Base-by-base conservation (phyloP, 2,113 vertebrate genomes). In the Actenoides lindsayi region DNA sequence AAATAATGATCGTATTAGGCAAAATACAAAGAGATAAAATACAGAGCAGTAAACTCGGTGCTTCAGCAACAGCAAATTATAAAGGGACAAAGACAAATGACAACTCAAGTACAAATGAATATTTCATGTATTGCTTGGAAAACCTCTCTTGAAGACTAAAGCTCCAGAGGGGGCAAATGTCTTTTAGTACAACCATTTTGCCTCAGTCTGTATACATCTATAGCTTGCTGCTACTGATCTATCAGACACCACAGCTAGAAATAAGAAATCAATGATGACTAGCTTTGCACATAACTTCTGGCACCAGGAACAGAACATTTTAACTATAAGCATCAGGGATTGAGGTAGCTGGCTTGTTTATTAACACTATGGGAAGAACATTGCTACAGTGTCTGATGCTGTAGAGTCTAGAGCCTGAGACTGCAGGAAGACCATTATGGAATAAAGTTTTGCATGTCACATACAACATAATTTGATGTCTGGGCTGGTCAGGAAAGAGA, bases 1-100 rank as follows among this genome's bases (percentile, higher is more conserved):
- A 80, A 59, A 11, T 18, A 60, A 28, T 30, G 37, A 83, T 56
- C 54, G 16, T 39, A 67, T 70, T 54, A 74, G 35, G 67, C 31
- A 69, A 90, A 88, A 94, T n/a, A 41, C 21, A 91, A n/a, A 80
- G 53, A 79, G 37, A 82, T 42, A 76, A 91, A 87, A 90, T 80
- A 77, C 14, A 28, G 31, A 83, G 17, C 12, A 79, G 14, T 76
- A 75, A 31, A 65, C 24, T 75, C 44, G 31, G 30, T 48, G 27
- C 54, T 86, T 89, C 71, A 70, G 51, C 42, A 67, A 65, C 10
- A 80, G 50, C 59, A 70, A 54, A 85, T 10, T 76, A 54, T 67
- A 88, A 94, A 71, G 16, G 33, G 51, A 77, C 54, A 59, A 0
- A 73, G 67, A 86, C 31, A 90, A 87, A 94, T 83, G 82, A 77